A percentile compares a stretch with the other conserved stretches of the same genome.
Evolutionary conservation across 2,797 vertebrate species (phyloP).

Genomic region (Myiotriccus ornatus): DNA sequence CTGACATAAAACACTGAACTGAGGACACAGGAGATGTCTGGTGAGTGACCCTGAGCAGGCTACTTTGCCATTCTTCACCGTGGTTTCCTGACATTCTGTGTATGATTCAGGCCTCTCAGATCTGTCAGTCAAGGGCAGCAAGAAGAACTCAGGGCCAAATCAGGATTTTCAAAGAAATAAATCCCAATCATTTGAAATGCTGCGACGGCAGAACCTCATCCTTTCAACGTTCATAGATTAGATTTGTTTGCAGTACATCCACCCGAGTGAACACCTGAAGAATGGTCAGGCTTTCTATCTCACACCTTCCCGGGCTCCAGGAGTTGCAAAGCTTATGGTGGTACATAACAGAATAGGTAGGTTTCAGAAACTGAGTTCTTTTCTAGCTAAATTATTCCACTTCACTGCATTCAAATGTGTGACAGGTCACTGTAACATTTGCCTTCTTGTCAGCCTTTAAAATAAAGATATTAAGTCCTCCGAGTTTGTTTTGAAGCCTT

Average conservation of each 20-base stretch:
- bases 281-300: neutral
- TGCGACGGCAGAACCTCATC: neutral
- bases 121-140: neutral
- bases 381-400: neutral
- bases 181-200: accelerated
- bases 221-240: neutral
- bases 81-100: neutral
- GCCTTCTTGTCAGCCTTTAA: neutral
- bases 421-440: neutral
- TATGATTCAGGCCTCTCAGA: neutral
- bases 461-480: neutral
- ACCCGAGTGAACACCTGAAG: neutral
- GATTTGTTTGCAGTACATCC: neutral
- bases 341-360: neutral
- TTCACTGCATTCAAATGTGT: neutral
- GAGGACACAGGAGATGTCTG: neutral
- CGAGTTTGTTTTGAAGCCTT: neutral
- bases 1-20: neutral
- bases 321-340: neutral
- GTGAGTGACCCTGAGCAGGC: neutral
- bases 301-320: neutral
- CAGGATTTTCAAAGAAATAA: neutral
- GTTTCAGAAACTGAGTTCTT: neutral
- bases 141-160: neutral
- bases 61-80: neutral